Percentiles rank a stretch among this genome's conserved stretches.
phyloP scores from a whole-genome alignment of 2,888 invertebrate species.

The Chouioia cunea region DNA sequence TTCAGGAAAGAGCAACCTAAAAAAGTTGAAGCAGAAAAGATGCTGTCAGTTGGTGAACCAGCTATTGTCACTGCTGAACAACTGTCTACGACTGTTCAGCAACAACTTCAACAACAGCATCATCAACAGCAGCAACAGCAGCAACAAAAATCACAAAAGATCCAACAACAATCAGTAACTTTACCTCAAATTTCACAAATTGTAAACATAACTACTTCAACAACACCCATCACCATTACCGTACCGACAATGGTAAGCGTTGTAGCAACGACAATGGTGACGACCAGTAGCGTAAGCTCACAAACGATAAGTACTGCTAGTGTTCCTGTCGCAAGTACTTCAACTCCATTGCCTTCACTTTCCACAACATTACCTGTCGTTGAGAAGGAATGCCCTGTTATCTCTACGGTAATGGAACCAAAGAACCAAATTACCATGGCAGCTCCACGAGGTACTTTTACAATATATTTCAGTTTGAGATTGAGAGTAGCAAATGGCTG shows the following conservation, averaged over 20 bases:
- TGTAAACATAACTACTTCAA: conserved; percentile 47
- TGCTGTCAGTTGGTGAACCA: conserved; percentile 50
- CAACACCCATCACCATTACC: conserved; percentile 49
- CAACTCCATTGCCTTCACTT: conserved; percentile 6
- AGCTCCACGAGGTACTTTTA: conserved; percentile 28
- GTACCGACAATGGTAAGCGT: conserved; percentile 38
- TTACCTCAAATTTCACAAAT: conserved; percentile 43
- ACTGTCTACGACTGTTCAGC: conserved; percentile 49
- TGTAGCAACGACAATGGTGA: conserved; percentile 34
- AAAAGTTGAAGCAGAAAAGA: conserved; percentile 49
- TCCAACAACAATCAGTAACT: too few species aligned
- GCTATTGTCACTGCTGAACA: conserved; percentile 50
- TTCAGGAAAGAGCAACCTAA: conserved; percentile 51
- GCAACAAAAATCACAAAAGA: conserved; percentile 27
- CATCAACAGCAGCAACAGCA: conserved; percentile 47
- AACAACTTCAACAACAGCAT: conserved; percentile 51
- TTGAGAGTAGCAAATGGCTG: background rate
- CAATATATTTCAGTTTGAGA: background rate
- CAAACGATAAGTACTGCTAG: conserved; percentile 47
- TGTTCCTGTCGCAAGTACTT: background rate
- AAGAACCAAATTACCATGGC: conserved; percentile 44
- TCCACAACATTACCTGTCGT: background rate
- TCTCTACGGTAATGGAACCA: conserved; percentile 23
- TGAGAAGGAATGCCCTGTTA: conserved; percentile 40
- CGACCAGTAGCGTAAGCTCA: background rate